Base-by-base conservation (phyloP, 2,888 invertebrate genomes). In the Lycophotia porphyrea region DNA sequence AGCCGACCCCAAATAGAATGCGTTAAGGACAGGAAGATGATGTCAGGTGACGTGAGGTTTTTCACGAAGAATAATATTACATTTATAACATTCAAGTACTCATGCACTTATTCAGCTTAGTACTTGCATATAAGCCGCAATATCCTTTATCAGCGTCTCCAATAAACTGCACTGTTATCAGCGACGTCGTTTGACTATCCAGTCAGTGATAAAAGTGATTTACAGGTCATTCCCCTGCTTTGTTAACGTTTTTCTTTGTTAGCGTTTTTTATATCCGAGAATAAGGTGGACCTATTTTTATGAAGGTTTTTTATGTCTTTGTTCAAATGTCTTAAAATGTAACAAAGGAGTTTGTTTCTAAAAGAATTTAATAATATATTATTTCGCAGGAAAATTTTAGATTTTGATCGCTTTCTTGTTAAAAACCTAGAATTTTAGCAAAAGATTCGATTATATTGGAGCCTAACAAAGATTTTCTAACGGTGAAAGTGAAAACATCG, bases 141-240 rank as follows among this genome's bases (percentile, higher is more conserved):
- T 81, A 74, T 58, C 47, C 34, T 39, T 76, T 84, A 85, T 84
- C 86, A 71, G 68, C 69, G 66, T 66, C 39, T 74, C 71, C 63
- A 82, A 78, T 78, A 71, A 71, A 61, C 42, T 31, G 70, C 31
- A 52, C 11, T 44, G 42, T 77, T 84, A 82, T 82, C 83, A 76
- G 58, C 64, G 67, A 72, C 70, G 72, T 65, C 71, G 74, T 24
- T 7, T 5, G 36, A 66, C 52, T 34, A 64, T 61, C n/a, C n/a
- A 72, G 72, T 60, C 27, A 24, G 5, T 64, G 82, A 84, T 84
- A 75, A 72, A 61, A 69, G n/a, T 80, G 61, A 70, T 75, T 82
- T 69, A 65, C 27, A 72, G 84, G 84, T 74, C 81, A 82, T 82
- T 84, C 61, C 84, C 74, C 84, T 58, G 7, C 15, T 58, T 72